These are phyloP conservation scores for Oscheius sp. DNA, from an alignment of 1,140 invertebrate species.

Conservation along the genomic window DNA sequence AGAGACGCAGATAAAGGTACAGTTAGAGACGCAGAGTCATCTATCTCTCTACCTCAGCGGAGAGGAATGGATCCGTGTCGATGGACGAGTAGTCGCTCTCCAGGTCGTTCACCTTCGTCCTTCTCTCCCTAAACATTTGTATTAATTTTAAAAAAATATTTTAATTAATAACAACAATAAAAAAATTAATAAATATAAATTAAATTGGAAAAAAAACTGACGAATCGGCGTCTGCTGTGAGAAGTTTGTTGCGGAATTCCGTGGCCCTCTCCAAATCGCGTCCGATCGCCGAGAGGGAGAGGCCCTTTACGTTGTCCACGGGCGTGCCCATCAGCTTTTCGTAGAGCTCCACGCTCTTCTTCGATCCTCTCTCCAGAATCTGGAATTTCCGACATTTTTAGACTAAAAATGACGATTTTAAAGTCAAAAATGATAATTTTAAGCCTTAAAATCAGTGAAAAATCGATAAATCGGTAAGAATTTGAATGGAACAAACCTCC, in stretches of 20 bases:
- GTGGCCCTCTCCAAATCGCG: conserved; percentile 32
- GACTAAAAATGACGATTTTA: background rate
- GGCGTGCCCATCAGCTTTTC: conserved; percentile 27
- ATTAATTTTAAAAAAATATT: background rate
- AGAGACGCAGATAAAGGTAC: too few relatives aligned
- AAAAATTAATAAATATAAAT: background rate
- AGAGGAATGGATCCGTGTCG: conserved; percentile 50
- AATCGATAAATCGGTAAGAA: conserved; percentile 8
- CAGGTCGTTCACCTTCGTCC: conserved; percentile 49
- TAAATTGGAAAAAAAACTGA: conserved; percentile 22
- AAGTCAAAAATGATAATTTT: background rate
- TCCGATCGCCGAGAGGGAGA: conserved; percentile 8
- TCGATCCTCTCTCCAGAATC: conserved; percentile 36
- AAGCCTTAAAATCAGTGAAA: background rate
- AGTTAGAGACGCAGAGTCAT: too few relatives aligned
- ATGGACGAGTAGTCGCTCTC: conserved; percentile 52
- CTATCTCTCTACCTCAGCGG: conserved; percentile 32
- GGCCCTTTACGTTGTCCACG: background rate
- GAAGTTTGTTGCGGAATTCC: conserved; percentile 45
- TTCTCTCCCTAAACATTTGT: conserved; percentile 33
- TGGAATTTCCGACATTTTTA: conserved; percentile 4
- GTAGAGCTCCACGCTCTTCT: conserved; percentile 32
- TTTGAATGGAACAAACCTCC: conserved; percentile 37
- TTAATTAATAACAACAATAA: background rate
- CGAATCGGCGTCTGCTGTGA: conserved; percentile 45